Conservation (phyloP, 2,888 invertebrate species). For the Brachycybe producta region DNA sequence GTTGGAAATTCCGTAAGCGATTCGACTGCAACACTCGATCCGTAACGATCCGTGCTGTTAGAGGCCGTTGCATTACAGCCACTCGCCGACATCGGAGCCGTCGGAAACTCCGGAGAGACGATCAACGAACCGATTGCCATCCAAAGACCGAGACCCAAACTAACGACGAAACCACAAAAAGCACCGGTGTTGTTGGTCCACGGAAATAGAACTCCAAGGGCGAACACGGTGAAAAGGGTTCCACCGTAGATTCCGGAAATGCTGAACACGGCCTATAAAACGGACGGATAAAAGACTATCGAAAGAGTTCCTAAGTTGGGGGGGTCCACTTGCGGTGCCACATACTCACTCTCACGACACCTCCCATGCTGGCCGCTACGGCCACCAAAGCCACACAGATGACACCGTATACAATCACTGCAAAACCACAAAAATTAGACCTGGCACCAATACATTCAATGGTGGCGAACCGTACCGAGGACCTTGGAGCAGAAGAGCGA, state of each 20-base stretch:
- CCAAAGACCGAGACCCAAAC: too few species aligned
- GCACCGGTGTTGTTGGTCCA: too few species aligned
- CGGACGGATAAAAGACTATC: background rate
- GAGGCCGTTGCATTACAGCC: too few species aligned
- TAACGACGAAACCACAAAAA: too few species aligned
- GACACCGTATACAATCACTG: constrained; percentile 1
- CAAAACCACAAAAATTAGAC: constrained; percentile 3
- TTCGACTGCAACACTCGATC: too few species aligned
- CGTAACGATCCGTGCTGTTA: too few species aligned
- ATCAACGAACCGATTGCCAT: constrained; percentile 8
- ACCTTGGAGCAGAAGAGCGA: background rate
- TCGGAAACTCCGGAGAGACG: background rate
- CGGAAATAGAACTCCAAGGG: background rate
- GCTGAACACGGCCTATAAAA: constrained; percentile 1
- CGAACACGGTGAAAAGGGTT: background rate
- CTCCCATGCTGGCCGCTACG: background rate
- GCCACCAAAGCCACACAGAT: constrained; percentile 5
- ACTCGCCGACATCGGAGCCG: background rate
- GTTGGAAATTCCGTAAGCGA: too few species aligned
- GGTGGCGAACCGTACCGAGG: background rate
- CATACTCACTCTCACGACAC: constrained; percentile 4
- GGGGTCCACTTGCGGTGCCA: background rate
- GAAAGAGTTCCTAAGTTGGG: background rate
- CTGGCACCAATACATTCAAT: background rate
- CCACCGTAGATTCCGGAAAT: background rate